phyloP scores from a whole-genome alignment of 2,888 invertebrate species.

The Harmothoe impar region DNA sequence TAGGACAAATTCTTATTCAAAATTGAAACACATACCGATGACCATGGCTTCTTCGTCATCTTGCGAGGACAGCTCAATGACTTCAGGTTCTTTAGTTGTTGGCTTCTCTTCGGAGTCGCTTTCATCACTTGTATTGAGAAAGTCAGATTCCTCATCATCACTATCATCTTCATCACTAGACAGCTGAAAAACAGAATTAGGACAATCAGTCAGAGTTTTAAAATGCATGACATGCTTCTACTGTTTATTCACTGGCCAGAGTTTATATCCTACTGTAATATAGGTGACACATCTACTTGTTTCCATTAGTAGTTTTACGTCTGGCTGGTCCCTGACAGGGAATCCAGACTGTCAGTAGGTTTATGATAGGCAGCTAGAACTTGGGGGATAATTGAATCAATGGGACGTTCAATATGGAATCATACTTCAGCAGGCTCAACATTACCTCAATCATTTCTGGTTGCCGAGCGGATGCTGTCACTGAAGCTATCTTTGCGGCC shows the following conservation, averaged over 20 bases:
- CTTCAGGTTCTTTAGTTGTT: neutral
- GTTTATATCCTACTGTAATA: too few species aligned
- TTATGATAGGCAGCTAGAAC: too few species aligned
- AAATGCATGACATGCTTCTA: too few species aligned
- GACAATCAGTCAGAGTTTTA: neutral
- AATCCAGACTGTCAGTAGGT: too few species aligned
- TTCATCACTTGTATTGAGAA: slow-evolving; percentile 38
- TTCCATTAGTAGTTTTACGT: too few species aligned
- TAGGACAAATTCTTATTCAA: too few species aligned
- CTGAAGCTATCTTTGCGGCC: slow-evolving; percentile 10
- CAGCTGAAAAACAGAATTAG: neutral
- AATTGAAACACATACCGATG: neutral
- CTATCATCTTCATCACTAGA: neutral
- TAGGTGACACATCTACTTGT: too few species aligned
- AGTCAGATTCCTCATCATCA: slow-evolving; percentile 58
- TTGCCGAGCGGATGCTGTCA: slow-evolving; percentile 50
- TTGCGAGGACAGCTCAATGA: neutral
- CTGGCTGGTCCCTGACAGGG: too few species aligned
- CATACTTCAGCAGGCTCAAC: neutral
- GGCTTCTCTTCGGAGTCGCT: neutral
- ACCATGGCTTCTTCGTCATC: neutral
- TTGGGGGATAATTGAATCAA: too few species aligned
- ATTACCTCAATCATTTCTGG: slow-evolving; percentile 56
- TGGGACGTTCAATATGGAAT: too few species aligned
- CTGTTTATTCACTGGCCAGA: too few species aligned